Base-by-base conservation (phyloP, 2,797 vertebrate species). In the Falco columbarius region DNA sequence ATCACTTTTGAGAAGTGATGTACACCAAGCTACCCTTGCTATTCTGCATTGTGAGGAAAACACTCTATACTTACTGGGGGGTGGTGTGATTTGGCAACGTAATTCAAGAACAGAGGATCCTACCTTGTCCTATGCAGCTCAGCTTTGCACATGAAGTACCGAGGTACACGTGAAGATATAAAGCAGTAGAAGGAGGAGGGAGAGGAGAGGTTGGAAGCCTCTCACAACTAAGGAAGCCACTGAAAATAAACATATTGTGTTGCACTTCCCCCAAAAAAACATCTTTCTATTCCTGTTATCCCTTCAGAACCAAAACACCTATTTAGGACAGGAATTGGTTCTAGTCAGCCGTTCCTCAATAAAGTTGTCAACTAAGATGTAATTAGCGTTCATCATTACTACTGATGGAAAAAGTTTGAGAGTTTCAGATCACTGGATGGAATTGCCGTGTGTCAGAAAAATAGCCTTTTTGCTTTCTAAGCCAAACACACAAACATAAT, bases 291-390 rank as follows among this genome's bases (percentile, higher is more conserved):
- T 95, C 88, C 68, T 55, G 65, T 88, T 46, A 74, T 21, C 22
- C 29, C 51, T 83, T 91, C 82, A 75, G 61, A 87, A 67, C 67
- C 63, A 91, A 89, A 91, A 93, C 1, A 23, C 92, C 95, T 95
- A 20, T 75, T 96, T 95, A 94, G 73, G 87, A 38, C 34, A 91
- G 85, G 76, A 91, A 88, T 79, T 68, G 58, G 47, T 47, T 96
- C 72, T n/a, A 65, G 79, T 74, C 79, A 87, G 81, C 85, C 18
- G 3, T 71, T 95, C 61, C 76, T 92, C 68, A 90, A 76, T 59
- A 21, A 65, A 88, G 72, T 32, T 95, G 79, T 79, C 93, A 90
- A 54, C 82, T 62, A 79, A 68, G 51, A 90, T 76, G 65, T 72
- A 88, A 90, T 59, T 27, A 70, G 30, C 95, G 84, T 90, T 90